phyloP scores from a whole-genome alignment of 2,113 vertebrate genomes.

The Junco hyemalis region DNA sequence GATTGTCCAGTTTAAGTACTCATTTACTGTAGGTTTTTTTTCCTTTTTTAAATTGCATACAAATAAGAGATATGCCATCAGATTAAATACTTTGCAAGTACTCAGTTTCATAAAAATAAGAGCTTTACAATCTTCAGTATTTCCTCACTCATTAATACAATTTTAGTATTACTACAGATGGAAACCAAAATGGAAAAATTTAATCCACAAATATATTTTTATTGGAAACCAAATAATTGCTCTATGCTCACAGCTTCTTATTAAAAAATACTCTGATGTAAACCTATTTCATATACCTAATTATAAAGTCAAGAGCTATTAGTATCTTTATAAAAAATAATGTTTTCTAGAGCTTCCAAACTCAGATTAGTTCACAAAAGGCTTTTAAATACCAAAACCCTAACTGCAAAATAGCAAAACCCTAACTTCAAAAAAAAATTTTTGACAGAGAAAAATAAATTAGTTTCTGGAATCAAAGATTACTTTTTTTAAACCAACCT shows the following conservation, averaged over 20 bases:
- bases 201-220: background rate
- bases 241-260: background rate
- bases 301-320: background rate
- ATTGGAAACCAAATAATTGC: background rate
- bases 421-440: background rate
- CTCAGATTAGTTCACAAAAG: background rate
- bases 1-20: background rate
- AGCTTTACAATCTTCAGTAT: background rate
- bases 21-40: background rate
- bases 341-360: background rate
- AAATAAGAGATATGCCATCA: background rate
- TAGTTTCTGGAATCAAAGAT: background rate
- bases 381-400: background rate
- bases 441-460: background rate
- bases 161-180: background rate
- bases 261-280: background rate
- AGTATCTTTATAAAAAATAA: background rate
- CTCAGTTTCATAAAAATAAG: background rate
- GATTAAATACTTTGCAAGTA: background rate
- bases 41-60: too few species aligned
- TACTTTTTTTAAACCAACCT: background rate
- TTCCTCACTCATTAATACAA: background rate
- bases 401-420: background rate
- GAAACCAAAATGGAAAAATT: background rate
- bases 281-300: background rate